Percentiles rank a stretch among this genome's conserved stretches.
phyloP scores from a whole-genome alignment of 1,140 invertebrate species.

The Zeugodacus cucurbitae region DNA sequence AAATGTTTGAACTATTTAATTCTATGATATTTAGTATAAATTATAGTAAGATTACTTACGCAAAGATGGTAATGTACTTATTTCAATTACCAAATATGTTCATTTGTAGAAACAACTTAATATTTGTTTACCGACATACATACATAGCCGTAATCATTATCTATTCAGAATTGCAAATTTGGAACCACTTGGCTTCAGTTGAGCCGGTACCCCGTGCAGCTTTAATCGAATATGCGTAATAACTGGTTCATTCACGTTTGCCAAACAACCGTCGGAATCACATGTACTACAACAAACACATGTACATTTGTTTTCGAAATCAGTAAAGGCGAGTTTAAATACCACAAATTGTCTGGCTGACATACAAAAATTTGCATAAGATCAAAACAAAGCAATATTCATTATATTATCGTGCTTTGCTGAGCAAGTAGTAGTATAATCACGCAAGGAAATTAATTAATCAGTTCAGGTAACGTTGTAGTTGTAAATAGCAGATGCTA shows the following conservation, averaged over 20 bases:
- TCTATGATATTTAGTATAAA: too few relatives aligned
- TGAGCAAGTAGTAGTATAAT: background rate
- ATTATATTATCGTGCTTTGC: background rate
- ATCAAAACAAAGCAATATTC: slow-evolving; percentile 29
- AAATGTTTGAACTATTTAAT: too few relatives aligned
- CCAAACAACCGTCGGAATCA: background rate
- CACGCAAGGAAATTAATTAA: background rate
- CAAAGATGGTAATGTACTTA: too few relatives aligned
- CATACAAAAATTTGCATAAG: slow-evolving; percentile 54
- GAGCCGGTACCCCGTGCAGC: background rate
- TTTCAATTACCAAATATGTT: too few relatives aligned
- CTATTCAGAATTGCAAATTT: background rate
- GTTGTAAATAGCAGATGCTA: background rate
- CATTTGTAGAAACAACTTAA: too few relatives aligned
- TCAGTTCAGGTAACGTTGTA: background rate
- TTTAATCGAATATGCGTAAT: background rate
- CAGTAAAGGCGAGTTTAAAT: background rate
- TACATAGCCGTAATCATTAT: background rate
- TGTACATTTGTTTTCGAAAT: background rate
- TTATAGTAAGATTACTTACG: too few relatives aligned
- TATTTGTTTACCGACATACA: too few relatives aligned
- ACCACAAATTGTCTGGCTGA: slow-evolving; percentile 45
- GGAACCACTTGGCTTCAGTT: background rate
- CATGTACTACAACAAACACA: background rate
- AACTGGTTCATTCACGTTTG: background rate